Evolutionary conservation across 2,113 vertebrate species (phyloP).

Genomic region (Notiomystis cincta): DNA sequence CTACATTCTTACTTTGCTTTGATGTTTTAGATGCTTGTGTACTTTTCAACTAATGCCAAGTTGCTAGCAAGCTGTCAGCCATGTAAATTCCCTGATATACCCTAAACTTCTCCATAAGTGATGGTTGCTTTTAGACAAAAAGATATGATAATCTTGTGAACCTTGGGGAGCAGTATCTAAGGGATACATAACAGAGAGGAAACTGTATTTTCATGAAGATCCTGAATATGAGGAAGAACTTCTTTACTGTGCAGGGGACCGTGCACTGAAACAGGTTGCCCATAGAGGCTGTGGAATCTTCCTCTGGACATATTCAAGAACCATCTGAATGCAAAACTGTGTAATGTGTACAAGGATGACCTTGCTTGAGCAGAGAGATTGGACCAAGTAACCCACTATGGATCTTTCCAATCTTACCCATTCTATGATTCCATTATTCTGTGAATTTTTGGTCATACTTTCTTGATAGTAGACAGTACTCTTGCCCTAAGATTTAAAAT

Average conservation of each 20-base stretch:
- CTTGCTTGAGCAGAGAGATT: background rate
- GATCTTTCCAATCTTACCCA: background rate
- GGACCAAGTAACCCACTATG: accelerated
- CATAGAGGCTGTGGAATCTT: background rate
- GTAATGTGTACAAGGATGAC: background rate
- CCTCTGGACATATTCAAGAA: background rate
- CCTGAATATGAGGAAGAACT: background rate
- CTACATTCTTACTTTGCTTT: background rate
- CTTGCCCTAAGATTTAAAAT: background rate
- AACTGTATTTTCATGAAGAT: background rate
- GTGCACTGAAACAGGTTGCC: accelerated
- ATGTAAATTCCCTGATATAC: background rate
- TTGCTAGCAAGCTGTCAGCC: background rate
- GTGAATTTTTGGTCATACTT: background rate
- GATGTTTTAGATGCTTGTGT: background rate
- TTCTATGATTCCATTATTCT: background rate
- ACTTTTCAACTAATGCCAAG: background rate
- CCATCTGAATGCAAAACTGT: background rate
- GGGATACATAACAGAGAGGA: background rate
- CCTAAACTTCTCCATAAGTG: background rate
- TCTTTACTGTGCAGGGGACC: accelerated
- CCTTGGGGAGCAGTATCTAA: background rate
- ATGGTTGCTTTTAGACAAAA: background rate
- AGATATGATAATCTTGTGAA: background rate
- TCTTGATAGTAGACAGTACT: background rate